These are phyloP conservation scores for Drosophila kanapiae DNA, from an alignment of 1,140 invertebrate species.

Conservation along the genomic window DNA sequence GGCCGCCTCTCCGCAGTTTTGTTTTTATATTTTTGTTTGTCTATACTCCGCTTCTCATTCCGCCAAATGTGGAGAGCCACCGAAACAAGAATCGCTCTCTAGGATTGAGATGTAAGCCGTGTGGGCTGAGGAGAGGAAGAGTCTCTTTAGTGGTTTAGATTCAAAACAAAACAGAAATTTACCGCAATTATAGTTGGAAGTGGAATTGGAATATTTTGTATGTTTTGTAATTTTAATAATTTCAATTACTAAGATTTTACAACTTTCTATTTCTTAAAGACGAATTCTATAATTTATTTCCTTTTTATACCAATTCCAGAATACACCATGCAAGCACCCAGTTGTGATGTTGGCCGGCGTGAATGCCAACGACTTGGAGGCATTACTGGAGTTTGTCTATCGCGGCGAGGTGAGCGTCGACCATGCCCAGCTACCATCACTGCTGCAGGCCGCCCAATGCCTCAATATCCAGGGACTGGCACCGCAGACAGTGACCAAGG, in stretches of 20 bases:
- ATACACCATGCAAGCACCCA: constrained; percentile 88
- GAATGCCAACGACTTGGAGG: constrained; percentile 88
- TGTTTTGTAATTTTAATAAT: background rate
- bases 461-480: constrained; percentile 88
- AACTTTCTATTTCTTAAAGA: background rate
- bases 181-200: no score
- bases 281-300: background rate
- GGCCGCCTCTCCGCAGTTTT: constrained; percentile 6
- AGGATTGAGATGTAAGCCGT: constrained; percentile 4
- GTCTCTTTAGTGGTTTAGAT: background rate
- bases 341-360: constrained; percentile 89
- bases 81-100: constrained; percentile 12
- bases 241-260: background rate
- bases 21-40: constrained; percentile 23
- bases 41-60: constrained; percentile 13
- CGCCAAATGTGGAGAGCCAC: constrained; percentile 6
- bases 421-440: constrained; percentile 87
- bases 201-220: background rate
- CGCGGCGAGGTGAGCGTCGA: constrained; percentile 89
- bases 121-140: background rate
- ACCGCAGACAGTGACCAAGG: constrained; percentile 85
- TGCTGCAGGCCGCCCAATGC: constrained; percentile 88
- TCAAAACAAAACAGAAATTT: background rate
- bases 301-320: constrained; percentile 77
- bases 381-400: constrained; percentile 88